Evolutionary conservation across 1,140 invertebrate species (phyloP).

Genomic region (Tetramorium parvispinum): DNA sequence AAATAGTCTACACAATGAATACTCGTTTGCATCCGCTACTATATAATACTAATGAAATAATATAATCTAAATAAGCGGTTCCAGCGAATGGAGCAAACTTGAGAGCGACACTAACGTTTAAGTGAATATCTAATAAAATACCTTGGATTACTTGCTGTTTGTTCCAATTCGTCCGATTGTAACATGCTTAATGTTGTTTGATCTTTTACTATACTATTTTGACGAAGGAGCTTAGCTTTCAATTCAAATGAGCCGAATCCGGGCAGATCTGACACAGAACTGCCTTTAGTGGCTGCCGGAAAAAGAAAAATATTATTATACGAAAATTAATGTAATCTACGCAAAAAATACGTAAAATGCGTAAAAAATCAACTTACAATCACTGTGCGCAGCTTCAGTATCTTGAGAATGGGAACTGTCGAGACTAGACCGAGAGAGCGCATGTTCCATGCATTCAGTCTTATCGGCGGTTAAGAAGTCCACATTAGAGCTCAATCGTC

Average conservation of each 20-base stretch:
- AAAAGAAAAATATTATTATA: conserved; percentile 33
- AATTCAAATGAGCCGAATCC: conserved; percentile 81
- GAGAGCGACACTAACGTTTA: conserved; percentile 47
- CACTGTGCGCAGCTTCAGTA: conserved; percentile 81
- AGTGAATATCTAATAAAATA: conserved; percentile 63
- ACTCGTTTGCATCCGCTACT: conserved; percentile 45
- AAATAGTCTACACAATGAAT: conserved; percentile 23
- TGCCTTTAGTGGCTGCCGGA: conserved; percentile 81
- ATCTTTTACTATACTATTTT: conserved; percentile 85
- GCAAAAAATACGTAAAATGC: background rate
- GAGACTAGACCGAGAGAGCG: conserved; percentile 83
- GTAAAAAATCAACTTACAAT: conserved; percentile 77
- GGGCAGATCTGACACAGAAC: conserved; percentile 84
- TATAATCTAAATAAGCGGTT: conserved; percentile 45
- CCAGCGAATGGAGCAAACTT: conserved; percentile 33
- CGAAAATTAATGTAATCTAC: background rate
- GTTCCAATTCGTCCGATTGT: conserved; percentile 79
- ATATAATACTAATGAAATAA: conserved; percentile 46
- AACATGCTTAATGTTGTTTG: conserved; percentile 73
- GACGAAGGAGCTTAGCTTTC: conserved; percentile 81
- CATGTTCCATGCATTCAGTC: conserved; percentile 80
- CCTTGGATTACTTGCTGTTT: conserved; percentile 82
- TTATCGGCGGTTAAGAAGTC: conserved; percentile 80
- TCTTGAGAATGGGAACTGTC: conserved; percentile 85
- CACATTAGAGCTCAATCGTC: conserved; percentile 82